Evolutionary conservation across 2,113 vertebrate species (phyloP), one percentile per base, ranked within the genome.

Genomic region (Ginglymostoma cirratum): DNA sequence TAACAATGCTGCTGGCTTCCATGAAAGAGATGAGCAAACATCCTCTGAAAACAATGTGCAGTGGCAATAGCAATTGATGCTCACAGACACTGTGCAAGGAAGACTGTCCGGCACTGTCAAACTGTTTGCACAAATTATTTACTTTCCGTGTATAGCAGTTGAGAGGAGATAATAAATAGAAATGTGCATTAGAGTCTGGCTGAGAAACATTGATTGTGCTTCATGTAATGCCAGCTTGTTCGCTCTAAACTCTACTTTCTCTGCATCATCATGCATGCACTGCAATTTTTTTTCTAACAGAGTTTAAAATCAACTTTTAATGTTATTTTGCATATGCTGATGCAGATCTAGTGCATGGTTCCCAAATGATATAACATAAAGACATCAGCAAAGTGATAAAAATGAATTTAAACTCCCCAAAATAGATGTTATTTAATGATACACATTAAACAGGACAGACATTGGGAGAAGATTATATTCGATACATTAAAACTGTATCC

Each of bases 121-220:
- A 70, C 38, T 94, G 65, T 94, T 66, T 94, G 38, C 66, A 42
- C 30, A n/a, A 94, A 67, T 94, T 94, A 93, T 61, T 66, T 66
- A 61, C 65, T 94, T 69, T 94, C 30, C 12, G 42, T 10, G 55
- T 0, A 52, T 34, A 34, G 3, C n/a, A 70, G 66, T 24, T 70
- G 45, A 3, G 42, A 34, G 87, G 23, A 70, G 67, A 48, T 48
- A 70, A 70, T 94, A 94, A 90, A 94, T 23, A 45, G 66, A 94
- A 70, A 70, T 94, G 14, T 94, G 17, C 87, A 94, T 70, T 94
- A 24, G 66, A 1, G 21, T 34, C 65, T 67, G 65, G 65, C 21
- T 45, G 38, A 94, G 24, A 38, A 42, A 69, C 38, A 45, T 10
- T 94, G 93, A 70, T 94, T 24, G 17, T 30, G 17, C 42, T 61